Conservation (phyloP, 2,888 invertebrate species). For the Steinernema carpocapsae region DNA sequence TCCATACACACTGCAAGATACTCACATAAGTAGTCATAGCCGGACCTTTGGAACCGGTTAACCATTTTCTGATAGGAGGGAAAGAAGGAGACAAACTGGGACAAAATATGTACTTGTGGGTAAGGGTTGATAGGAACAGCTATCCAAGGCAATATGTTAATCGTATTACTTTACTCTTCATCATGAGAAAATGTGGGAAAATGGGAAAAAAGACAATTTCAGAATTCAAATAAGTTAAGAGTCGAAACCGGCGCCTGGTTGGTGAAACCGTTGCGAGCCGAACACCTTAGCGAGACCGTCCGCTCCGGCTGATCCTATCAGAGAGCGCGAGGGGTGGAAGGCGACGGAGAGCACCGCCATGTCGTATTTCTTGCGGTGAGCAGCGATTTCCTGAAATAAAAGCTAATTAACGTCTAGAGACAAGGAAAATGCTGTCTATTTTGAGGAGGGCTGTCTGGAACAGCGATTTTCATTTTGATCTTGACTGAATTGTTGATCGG, state of each 20-base stretch:
- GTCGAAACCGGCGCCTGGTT: background rate
- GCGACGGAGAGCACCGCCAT: slow-evolving; percentile 98
- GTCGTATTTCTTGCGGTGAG: slow-evolving; percentile 98
- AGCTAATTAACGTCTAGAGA: background rate
- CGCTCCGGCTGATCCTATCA: slow-evolving; percentile 97
- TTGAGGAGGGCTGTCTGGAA: no score
- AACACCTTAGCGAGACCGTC: slow-evolving; percentile 97
- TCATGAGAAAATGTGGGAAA: no score
- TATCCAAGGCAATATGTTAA: slow-evolving; percentile 23
- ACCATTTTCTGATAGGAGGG: background rate
- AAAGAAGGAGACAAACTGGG: background rate
- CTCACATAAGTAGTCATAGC: background rate
- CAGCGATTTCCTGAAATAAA: slow-evolving; percentile 82
- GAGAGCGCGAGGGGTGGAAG: slow-evolving; percentile 97
- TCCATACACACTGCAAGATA: background rate
- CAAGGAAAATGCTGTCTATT: no score
- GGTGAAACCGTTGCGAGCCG: slow-evolving; percentile 38
- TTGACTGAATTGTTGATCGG: no score
- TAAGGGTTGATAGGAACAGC: background rate
- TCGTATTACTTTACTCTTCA: slow-evolving; percentile 14
- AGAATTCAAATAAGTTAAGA: slow-evolving; percentile 25
- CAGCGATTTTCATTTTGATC: no score
- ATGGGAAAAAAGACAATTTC: background rate
- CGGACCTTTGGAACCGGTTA: slow-evolving; percentile 14
- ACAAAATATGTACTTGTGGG: slow-evolving; percentile 24